A percentile compares a stretch with the other conserved stretches of the same genome.
phyloP scores from a whole-genome alignment of 2,888 invertebrate species.

The Augochlorella aurata region DNA sequence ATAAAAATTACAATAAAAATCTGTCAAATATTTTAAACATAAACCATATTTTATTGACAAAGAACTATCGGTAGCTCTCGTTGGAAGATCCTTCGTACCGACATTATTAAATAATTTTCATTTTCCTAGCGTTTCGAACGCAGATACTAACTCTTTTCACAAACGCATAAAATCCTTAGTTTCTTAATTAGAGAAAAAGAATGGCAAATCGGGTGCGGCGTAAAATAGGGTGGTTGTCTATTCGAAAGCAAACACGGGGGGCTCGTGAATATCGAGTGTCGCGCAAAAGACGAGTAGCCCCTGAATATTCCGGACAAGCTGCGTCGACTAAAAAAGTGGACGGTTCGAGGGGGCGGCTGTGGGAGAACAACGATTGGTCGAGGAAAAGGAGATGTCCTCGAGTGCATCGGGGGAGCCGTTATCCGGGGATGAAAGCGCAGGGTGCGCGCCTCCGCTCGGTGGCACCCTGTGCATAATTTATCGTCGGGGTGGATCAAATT shows the following conservation, averaged over 20 bases:
- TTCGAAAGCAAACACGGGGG: not conserved
- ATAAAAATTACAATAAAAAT: too few relatives aligned
- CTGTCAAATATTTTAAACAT: too few relatives aligned
- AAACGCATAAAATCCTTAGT: too few relatives aligned
- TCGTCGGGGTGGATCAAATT: slow-evolving; percentile 60
- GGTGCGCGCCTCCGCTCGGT: slow-evolving; percentile 62
- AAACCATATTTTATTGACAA: too few relatives aligned
- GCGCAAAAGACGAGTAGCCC: slow-evolving; percentile 9
- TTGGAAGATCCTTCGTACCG: too few relatives aligned
- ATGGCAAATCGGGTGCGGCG: not conserved
- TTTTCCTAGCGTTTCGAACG: too few relatives aligned
- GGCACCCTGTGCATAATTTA: slow-evolving; percentile 71
- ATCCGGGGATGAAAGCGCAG: slow-evolving; percentile 66
- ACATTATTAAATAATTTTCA: too few relatives aligned
- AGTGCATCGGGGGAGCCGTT: slow-evolving; percentile 71
- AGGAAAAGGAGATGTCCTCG: slow-evolving; percentile 65
- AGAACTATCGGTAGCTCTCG: too few relatives aligned
- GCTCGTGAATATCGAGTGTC: not conserved
- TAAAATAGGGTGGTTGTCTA: not conserved
- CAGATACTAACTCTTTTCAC: too few relatives aligned
- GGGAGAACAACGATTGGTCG: slow-evolving; percentile 52
- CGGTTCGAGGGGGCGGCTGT: slow-evolving; percentile 20
- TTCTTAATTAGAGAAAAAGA: not conserved
- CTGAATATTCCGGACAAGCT: slow-evolving; percentile 36
- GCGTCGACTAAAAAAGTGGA: slow-evolving; percentile 41